phyloP scores from a whole-genome alignment of 1,140 invertebrate species.

The Drosophila sechellia region DNA sequence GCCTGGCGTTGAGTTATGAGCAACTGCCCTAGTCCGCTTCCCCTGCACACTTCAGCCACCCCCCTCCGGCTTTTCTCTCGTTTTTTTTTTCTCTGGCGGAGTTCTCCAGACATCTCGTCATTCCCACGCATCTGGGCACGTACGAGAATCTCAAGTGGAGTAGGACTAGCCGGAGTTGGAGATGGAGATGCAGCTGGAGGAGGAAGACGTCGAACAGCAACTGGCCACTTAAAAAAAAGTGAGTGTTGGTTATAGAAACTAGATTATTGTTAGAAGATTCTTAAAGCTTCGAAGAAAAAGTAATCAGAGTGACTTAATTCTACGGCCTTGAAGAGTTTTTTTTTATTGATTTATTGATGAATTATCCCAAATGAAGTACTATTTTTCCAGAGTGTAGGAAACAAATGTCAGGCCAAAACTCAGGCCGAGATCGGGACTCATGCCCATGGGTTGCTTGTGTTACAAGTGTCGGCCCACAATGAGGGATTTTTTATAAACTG shows the following conservation, averaged over 20 bases:
- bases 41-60: background rate
- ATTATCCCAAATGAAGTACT: background rate
- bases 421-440: constrained; percentile 33
- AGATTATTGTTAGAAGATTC: no score
- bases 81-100: constrained; percentile 2
- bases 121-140: constrained; percentile 82
- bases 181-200: constrained; percentile 18
- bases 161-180: constrained; percentile 33
- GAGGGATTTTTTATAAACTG: constrained; percentile 14
- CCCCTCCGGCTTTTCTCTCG: constrained; percentile 5
- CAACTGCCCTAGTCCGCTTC: constrained; percentile 38
- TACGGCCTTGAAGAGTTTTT: no score
- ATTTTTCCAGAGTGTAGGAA: constrained; percentile 38
- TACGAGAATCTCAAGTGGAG: constrained; percentile 64
- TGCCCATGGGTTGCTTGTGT: constrained; percentile 56
- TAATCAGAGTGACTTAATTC: no score
- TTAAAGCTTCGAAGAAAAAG: no score
- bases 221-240: constrained; percentile 9
- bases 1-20: constrained; percentile 56
- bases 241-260: no score
- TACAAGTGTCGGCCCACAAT: constrained; percentile 71
- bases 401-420: constrained; percentile 65
- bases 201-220: constrained; percentile 24
- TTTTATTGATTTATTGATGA: background rate
- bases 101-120: constrained; percentile 65